Conservation (phyloP, 2,113 vertebrate species). For the Sturnira hondurensis region DNA sequence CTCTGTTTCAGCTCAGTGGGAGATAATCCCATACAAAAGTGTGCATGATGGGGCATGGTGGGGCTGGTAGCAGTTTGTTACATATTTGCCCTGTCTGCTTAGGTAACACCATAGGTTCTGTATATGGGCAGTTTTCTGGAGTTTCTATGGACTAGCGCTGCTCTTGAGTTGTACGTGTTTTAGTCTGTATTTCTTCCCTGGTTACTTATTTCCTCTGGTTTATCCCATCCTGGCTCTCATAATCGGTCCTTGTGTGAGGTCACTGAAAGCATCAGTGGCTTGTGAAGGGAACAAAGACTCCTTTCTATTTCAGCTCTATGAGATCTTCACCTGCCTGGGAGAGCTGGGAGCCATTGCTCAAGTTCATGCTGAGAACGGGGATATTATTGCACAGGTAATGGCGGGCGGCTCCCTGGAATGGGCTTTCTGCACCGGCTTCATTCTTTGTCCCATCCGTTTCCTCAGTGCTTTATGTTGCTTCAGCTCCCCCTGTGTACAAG, state of each 20-base stretch:
- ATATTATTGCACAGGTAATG: slow-evolving; percentile 96
- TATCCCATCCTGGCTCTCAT: neutral
- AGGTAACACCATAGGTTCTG: neutral
- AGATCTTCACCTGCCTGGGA: slow-evolving; percentile 93
- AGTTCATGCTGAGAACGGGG: slow-evolving; percentile 97
- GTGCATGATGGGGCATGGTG: neutral
- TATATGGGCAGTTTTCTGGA: neutral
- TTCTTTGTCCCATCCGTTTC: neutral
- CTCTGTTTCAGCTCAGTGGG: neutral
- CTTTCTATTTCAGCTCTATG: slow-evolving; percentile 88
- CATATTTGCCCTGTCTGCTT: neutral
- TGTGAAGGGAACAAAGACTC: neutral
- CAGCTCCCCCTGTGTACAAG: neutral
- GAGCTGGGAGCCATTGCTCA: slow-evolving; percentile 93
- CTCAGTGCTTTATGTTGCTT: neutral
- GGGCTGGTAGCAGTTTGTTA: neutral
- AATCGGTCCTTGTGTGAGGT: neutral
- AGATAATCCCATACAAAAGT: neutral
- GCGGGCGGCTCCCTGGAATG: fast-evolving
- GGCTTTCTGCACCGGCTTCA: fast-evolving
- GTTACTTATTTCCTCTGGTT: neutral
- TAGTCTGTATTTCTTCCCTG: neutral
- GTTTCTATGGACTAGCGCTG: neutral
- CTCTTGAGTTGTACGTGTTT: neutral
- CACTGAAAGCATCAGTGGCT: neutral